Conservation (phyloP, 2,797 vertebrate species). For the Pseudopleuronectes americanus region DNA sequence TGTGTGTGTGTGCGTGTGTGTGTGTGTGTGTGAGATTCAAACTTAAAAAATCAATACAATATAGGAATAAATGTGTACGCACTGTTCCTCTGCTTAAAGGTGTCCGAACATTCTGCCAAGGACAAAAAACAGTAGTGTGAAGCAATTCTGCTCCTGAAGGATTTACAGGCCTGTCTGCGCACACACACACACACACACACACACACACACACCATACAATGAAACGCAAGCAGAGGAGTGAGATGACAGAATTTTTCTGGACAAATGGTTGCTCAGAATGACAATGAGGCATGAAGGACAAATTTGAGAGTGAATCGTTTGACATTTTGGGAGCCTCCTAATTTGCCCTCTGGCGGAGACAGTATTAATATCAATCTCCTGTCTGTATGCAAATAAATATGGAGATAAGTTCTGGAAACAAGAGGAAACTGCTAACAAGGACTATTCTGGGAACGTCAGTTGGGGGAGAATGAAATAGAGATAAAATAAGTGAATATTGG, state of each 20-base stretch:
- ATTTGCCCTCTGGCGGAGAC: constrained; percentile 1
- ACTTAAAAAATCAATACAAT: constrained; percentile 27
- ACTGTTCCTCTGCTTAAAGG: constrained; percentile 9
- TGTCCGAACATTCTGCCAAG: constrained; percentile 27
- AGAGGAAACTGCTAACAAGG: background rate
- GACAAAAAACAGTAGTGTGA: constrained; percentile 14
- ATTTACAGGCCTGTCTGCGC: constrained; percentile 45
- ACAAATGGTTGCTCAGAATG: constrained; percentile 44
- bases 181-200: background rate
- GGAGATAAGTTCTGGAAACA: background rate
- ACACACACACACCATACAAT: constrained; percentile 9
- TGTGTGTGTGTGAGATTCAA: background rate
- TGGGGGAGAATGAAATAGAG: background rate
- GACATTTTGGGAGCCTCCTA: background rate
- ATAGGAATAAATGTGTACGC: background rate
- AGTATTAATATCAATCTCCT: no score
- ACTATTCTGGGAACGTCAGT: background rate
- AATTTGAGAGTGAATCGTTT: constrained; percentile 5
- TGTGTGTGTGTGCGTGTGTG: constrained; percentile 10
- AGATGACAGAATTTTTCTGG: constrained; percentile 27
- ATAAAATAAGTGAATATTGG: background rate
- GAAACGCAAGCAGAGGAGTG: constrained; percentile 10
- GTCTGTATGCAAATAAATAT: no score
- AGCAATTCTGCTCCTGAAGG: constrained; percentile 49
- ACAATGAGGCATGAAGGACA: constrained; percentile 49